A percentile compares a stretch with the other conserved stretches of the same genome.
Conservation (phyloP, 2,113 vertebrate genomes). For the Artemisiospiza belli region DNA sequence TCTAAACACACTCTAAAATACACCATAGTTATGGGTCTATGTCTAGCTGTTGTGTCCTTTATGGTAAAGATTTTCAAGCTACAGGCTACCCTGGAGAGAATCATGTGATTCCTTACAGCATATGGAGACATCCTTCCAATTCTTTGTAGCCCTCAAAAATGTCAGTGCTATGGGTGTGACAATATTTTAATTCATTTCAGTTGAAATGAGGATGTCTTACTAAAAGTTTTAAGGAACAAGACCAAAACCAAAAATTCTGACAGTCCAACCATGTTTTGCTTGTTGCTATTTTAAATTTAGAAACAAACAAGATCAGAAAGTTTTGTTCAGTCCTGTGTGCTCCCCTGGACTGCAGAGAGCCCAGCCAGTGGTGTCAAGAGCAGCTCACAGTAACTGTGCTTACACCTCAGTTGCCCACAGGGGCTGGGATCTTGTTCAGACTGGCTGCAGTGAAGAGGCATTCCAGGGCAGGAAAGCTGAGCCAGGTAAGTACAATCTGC, state of each 20-base stretch:
- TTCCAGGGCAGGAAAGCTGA: conserved; percentile 3
- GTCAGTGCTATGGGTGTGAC: neutral
- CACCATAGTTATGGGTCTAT: neutral
- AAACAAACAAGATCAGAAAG: neutral
- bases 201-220: neutral
- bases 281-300: neutral
- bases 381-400: neutral
- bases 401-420: neutral
- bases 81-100: neutral
- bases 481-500: neutral
- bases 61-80: neutral
- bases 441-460: neutral
- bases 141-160: neutral
- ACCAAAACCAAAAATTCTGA: neutral
- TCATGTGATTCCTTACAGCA: neutral
- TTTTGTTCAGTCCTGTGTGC: neutral
- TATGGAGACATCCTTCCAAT: neutral
- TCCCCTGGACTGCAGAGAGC: neutral
- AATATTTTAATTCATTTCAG: neutral
- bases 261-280: neutral
- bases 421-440: conserved; percentile 6
- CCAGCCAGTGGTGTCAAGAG: neutral
- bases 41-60: neutral
- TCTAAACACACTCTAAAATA: neutral
- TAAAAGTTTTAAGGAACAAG: neutral